Evolutionary conservation across 2,888 invertebrate species (phyloP).

Genomic region (Calliopum simillimum): DNA sequence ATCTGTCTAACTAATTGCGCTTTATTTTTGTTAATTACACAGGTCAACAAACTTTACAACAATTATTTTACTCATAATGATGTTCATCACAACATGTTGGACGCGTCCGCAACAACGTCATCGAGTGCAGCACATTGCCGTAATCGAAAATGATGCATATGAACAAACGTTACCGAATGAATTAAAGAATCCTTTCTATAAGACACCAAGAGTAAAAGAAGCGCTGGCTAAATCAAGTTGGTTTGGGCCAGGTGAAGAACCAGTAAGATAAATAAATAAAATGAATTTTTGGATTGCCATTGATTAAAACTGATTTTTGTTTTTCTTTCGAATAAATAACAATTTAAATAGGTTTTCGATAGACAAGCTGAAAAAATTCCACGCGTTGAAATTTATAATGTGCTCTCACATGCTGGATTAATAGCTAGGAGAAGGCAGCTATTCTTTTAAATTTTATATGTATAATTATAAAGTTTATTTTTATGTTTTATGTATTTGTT

Average conservation of each 20-base stretch:
- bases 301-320: neutral
- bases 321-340: conserved; percentile 15
- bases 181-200: conserved; percentile 72
- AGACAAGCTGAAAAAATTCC: conserved; percentile 73
- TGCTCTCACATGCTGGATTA: conserved; percentile 75
- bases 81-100: conserved; percentile 33
- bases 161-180: conserved; percentile 72
- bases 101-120: conserved; percentile 50
- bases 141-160: conserved; percentile 71
- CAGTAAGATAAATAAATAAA: conserved; percentile 64
- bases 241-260: conserved; percentile 73
- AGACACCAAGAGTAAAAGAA: conserved; percentile 71
- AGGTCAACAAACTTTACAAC: conserved; percentile 5
- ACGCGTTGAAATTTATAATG: conserved; percentile 74
- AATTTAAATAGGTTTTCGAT: conserved; percentile 69
- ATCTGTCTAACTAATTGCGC: too few relatives aligned
- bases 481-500: neutral
- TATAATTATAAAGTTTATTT: neutral
- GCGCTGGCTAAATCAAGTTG: conserved; percentile 71
- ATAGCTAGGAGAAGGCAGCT: conserved; percentile 64
- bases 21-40: neutral
- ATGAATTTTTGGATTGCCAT: neutral
- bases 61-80: conserved; percentile 5
- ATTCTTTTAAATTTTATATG: conserved; percentile 33
- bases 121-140: conserved; percentile 70